Evolutionary conservation across 2,113 vertebrate genomes (phyloP), one percentile per base, ranked within the genome.

Genomic region (Diglossa brunneiventris): DNA sequence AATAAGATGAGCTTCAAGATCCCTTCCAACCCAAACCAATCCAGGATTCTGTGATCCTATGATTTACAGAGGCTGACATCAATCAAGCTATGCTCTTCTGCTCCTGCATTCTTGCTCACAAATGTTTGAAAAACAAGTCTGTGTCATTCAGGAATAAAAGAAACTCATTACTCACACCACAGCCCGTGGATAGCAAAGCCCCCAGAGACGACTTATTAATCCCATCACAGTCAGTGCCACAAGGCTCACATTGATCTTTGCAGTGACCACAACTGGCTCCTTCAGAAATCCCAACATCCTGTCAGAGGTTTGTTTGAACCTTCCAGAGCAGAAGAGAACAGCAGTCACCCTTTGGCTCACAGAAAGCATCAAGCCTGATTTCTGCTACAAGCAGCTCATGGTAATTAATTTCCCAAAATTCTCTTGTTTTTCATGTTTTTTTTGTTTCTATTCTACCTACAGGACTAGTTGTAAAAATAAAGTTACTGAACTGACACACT

Each of bases 101-200:
- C 41, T 80, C 64, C 63, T 53, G 19, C 33, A 37, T 30, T 66
- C 69, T 26, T 42, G 33, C 52, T 64, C 33, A 62, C 15, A 68
- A 62, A 62, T 3, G 5, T 35, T 24, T 61, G 28, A 64, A 52
- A 78, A 72, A 2, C 30, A 67, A 67, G 18, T 19, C n/a, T 49
- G 14, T 14, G 7, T 37, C n/a, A 53, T 21, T 78, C 41, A 58
- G 37, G 42, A 9, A 69, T 67, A 24, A 94, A 88, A 64, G 10
- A 44, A 79, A 68, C 58, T 35, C 10, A 58, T 76, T 56, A 97
- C 99, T 99, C 97, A 99, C 99, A 99, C 99, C 9, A 99, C 99
- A 50, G 99, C 98, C 73, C 95, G 96, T 3, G 99, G 99, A 82
- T 98, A 98, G 87, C 97, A 94, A 30, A 99, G 98, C 0, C 72